These are phyloP conservation scores for Forpus xanthops DNA, from an alignment of 2,797 vertebrate genomes.

Conservation along the genomic window DNA sequence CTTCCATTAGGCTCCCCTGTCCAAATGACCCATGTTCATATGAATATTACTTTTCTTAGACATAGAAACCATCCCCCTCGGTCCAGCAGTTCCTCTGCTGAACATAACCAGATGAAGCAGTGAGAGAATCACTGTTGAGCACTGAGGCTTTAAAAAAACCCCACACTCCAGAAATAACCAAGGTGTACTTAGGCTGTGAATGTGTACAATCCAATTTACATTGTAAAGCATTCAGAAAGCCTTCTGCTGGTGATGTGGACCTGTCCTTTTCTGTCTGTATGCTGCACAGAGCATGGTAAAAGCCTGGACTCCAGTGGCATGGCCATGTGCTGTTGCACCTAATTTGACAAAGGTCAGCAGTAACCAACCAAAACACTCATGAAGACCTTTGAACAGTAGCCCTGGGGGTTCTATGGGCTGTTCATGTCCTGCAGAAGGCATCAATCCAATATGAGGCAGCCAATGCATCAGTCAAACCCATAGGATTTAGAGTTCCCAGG, in stretches of 20 bases:
- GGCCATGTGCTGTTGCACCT: not conserved
- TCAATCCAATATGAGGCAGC: fast-evolving
- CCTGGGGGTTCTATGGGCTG: not conserved
- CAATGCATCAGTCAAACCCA: not conserved
- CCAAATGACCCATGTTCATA: not conserved
- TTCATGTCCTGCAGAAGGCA: fast-evolving
- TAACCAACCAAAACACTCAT: not conserved
- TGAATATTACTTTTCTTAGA: fast-evolving
- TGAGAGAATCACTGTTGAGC: not conserved
- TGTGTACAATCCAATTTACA: not conserved
- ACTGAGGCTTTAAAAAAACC: not conserved
- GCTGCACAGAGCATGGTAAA: not conserved
- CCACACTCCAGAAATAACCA: constrained; percentile 11
- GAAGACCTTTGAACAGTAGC: not conserved
- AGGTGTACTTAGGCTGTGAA: constrained; percentile 1
- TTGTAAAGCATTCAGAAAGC: not conserved
- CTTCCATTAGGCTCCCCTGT: not conserved
- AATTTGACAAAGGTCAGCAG: not conserved
- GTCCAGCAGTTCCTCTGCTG: not conserved
- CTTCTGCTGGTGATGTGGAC: not conserved
- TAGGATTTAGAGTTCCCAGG: not conserved
- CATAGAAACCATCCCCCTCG: fast-evolving
- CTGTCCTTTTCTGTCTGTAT: not conserved
- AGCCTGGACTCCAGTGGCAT: not conserved
- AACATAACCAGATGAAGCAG: not conserved